Base-by-base conservation (phyloP, 2,797 vertebrate species). In the Chaunax sp. region DNA sequence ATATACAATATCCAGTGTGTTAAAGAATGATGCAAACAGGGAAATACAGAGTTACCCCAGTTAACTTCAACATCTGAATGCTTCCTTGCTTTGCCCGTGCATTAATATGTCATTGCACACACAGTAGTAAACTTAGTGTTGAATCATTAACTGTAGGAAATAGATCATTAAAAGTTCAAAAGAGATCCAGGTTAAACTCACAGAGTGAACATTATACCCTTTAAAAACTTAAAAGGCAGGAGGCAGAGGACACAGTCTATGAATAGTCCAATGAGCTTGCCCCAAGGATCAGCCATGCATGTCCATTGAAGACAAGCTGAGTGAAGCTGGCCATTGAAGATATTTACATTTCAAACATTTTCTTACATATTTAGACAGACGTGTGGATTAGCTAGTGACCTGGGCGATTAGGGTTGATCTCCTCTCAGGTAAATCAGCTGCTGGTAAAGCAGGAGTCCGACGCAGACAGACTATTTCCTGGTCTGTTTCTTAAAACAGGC, bases 141-240 rank as follows among this genome's bases (percentile, higher is more conserved):
- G 87, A 94, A 94, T 93, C 86, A 94, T 94, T 94, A 94, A 94
- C 93, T 93, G 82, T 89, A 87, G 90, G 80, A 91, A 90, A 93
- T 92, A 83, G 91, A 94, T 94, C 91, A 94, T 94, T 94, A 94
- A 93, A 94, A 93, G 91, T 92, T 94, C 92, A 94, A 94, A 94
- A 89, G 90, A 89, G 82, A 93, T 82, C 89, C 81, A 73, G 90
- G 93, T 93, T 94, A 94, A 94, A 90, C 89, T 89, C 92, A 92
- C 89, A 89, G 81, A 87, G 87, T 83, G 90, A 92, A 91, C 91
- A 90, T 88, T 92, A 93, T 92, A 92, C 90, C 89, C 88, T 88
- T 90, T 91, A 89, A 91, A 26, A 92, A 91, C 86, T 92, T 91
- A 89, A 93, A 93, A 93, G 90, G 89, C 82, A 84, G 45, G 80